Evolutionary conservation across 64 coral and sea anemone genomes (phyloP), one percentile per base, ranked within the genome.

Genomic region (Montipora capricornis): DNA sequence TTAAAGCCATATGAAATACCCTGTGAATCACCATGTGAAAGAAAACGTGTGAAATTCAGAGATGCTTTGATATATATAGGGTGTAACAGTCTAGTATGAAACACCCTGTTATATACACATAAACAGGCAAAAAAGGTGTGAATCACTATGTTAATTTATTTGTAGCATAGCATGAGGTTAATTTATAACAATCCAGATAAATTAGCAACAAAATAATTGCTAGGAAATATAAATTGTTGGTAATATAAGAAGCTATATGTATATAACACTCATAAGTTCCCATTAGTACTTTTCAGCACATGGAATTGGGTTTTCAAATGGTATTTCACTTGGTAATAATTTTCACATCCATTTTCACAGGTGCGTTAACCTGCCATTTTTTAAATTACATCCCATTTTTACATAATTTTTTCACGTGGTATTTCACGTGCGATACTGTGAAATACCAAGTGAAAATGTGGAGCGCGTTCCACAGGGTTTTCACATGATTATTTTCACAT

Each of bases 281-380:
- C 20, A 24, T 73, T 73, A 20, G 26, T 13, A 4, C 4, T 8
- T 14, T 69, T 69, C 14, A 69, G 1, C 66, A 69, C 66, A 10
- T 69, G 19, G 0, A 69, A 80, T 49, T 80, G 44, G 52, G 78
- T 77, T 77, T 73, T 73, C 70, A 73, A 5, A 51, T 80, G 47
- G 52, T 57, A 49, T 51, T 80, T 80, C 1, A 80, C 78, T 37
- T 80, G 44, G 15, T 37, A 80, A 80, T 80, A 37, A 49, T 17
- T 80, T 48, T 80, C 78, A 80, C 78, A 80, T 80, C 78, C 46
- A 80, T 80, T 80, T 80, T 80, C 78, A 80, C 78, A 80, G 75
- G 75, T 77, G 19, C 19, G 20, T 77, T 77, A 77, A 45, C 75
- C 75, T 77, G 75, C 75, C 75, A 24, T 77, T 26, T 26, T 26